A percentile compares a stretch with the other conserved stretches of the same genome.
These are phyloP conservation scores for Sarcophaga peregrina DNA, from an alignment of 1,140 invertebrate genomes.

Conservation along the genomic window DNA sequence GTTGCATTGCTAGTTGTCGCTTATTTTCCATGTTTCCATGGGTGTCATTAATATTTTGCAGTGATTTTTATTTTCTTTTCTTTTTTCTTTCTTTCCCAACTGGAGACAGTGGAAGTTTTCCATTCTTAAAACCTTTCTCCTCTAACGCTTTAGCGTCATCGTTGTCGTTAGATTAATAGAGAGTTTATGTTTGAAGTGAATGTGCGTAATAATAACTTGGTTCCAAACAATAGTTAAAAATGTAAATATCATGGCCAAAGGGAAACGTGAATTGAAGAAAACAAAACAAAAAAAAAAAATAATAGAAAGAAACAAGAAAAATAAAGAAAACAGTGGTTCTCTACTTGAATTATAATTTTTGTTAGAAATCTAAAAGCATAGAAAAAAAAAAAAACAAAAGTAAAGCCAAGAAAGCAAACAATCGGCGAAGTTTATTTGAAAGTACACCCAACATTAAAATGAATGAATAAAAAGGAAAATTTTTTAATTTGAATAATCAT, in stretches of 20 bases:
- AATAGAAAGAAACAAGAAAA: too few species aligned
- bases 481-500: too few species aligned
- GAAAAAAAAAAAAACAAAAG: too few species aligned
- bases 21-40: slow-evolving; percentile 5
- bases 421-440: not conserved
- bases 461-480: too few species aligned
- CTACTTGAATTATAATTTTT: not conserved
- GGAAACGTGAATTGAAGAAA: not conserved
- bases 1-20: not conserved
- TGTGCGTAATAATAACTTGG: not conserved
- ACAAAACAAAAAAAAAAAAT: too few species aligned
- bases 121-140: not conserved
- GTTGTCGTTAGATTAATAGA: too few species aligned
- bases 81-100: not conserved
- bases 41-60: slow-evolving; percentile 10
- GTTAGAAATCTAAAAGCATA: not conserved
- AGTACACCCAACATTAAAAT: not conserved
- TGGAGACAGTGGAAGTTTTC: not conserved
- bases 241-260: not conserved
- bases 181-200: too few species aligned
- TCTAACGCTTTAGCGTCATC: not conserved
- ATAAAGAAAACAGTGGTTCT: not conserved
- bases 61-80: not conserved
- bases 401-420: not conserved
- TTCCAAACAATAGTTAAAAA: not conserved